Evolutionary conservation across 2,113 vertebrate genomes (phyloP).

Genomic region (Toxotes jaculatrix): DNA sequence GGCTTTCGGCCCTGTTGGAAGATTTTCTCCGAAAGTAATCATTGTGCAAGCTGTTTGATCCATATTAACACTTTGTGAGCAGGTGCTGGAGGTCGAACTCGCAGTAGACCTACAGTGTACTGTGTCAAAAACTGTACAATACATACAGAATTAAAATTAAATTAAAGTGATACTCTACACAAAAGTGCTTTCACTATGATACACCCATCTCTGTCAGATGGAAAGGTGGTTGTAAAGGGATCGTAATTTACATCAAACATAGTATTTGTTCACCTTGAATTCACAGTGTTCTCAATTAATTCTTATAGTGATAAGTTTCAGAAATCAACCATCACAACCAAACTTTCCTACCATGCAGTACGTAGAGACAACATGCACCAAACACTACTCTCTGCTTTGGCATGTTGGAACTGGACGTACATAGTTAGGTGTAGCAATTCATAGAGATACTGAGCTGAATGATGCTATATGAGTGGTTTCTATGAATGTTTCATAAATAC

Average conservation of each 20-base stretch:
- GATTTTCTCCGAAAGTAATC: constrained; percentile 76
- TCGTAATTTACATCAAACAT: not conserved
- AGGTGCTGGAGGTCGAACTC: constrained; percentile 23
- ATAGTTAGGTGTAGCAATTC: not conserved
- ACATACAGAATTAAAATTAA: not conserved
- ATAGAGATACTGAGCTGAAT: not conserved
- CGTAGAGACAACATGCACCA: too few relatives aligned
- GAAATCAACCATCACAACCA: not conserved
- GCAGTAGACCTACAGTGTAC: not conserved
- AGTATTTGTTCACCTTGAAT: too few relatives aligned
- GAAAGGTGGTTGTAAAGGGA: not conserved
- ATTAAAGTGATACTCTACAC: constrained; percentile 21
- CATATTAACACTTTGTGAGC: constrained; percentile 44
- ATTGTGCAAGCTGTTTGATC: constrained; percentile 61
- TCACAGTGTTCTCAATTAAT: too few relatives aligned
- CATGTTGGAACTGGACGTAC: not conserved
- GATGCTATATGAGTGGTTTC: not conserved
- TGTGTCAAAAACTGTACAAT: not conserved
- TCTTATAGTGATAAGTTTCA: too few relatives aligned
- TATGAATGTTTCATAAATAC: not conserved
- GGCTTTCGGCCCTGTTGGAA: constrained; percentile 48
- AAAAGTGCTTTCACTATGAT: constrained; percentile 8
- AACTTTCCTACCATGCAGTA: not conserved
- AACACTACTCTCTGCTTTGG: not conserved
- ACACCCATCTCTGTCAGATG: not conserved